Base-by-base conservation (phyloP, 1,140 invertebrate species). In the Neodiprion pinetum region DNA sequence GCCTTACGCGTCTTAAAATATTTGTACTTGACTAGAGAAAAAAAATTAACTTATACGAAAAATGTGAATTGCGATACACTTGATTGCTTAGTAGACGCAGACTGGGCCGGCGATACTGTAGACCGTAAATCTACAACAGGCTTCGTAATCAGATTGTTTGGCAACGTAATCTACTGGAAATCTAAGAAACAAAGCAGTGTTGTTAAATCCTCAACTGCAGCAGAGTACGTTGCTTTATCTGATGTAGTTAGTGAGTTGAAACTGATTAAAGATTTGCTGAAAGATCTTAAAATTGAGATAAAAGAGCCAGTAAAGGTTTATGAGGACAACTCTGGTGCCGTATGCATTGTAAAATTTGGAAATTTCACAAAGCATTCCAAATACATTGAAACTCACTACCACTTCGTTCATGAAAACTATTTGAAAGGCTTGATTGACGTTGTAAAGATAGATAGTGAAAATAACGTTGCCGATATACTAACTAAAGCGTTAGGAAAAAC, bases 51-150 rank as follows among this genome's bases (percentile, higher is more conserved):
- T n/a, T n/a, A n/a, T n/a, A n/a, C n/a, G n/a, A n/a, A n/a, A n/a
- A 17, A 17, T 17, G 17, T 17, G 0, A 17, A n/a, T n/a, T n/a
- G n/a, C n/a, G n/a, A n/a, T n/a, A n/a, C n/a, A n/a, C n/a, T n/a
- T n/a, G n/a, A n/a, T n/a, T n/a, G n/a, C n/a, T n/a, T n/a, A n/a
- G n/a, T n/a, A n/a, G n/a, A n/a, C n/a, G n/a, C n/a, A 17, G 85
- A 89, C 78, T 89, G 86, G 83, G 86, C 77, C 21, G 80, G 75
- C 9, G 79, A 85, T 69, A 76, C 9, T 8, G n/a, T 75, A 12
- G 83, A 88, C 49, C 79, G 85, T 67, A 86, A 83, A 17, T 17
- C 17, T 17, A 17, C 17, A 17, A 17, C 17, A 17, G 17, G 86
- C 9, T 86, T 79, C 73, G 78, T 14, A 17, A 17, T 17, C 0